phyloP scores from a whole-genome alignment of 2,113 vertebrate species.

The Scortum barcoo region DNA sequence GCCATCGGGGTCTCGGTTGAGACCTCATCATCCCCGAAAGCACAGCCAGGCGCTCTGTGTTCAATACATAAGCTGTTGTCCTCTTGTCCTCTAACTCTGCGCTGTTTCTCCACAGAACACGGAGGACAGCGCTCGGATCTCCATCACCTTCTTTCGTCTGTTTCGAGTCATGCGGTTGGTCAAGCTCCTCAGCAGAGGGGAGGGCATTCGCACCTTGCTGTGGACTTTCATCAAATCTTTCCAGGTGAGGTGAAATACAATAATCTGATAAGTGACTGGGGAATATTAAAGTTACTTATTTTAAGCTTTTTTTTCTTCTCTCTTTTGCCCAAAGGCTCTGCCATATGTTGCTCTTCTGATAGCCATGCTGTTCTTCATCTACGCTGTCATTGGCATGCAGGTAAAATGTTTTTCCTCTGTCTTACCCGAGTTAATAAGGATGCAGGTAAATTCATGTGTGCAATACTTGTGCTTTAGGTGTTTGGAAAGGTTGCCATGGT shows the following conservation, averaged over 20 bases:
- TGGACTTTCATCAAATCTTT: slow-evolving; percentile 99
- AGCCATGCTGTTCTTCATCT: slow-evolving; percentile 99
- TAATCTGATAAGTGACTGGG: not conserved
- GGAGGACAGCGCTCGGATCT: slow-evolving; percentile 97
- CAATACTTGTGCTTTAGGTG: slow-evolving; percentile 83
- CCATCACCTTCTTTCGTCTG: slow-evolving; percentile 99
- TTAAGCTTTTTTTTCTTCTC: slow-evolving; percentile 11
- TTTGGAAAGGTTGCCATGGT: slow-evolving; percentile 99
- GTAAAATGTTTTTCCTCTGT: slow-evolving; percentile 72
- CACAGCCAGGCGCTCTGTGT: slow-evolving; percentile 74
- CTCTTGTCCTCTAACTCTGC: slow-evolving; percentile 79
- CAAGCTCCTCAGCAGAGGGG: slow-evolving; percentile 97
- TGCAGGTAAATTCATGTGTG: not conserved
- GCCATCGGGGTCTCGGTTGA: slow-evolving; percentile 41
- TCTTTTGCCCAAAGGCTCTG: slow-evolving; percentile 86
- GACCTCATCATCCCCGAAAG: slow-evolving; percentile 67
- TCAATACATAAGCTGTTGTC: not conserved
- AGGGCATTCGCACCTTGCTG: slow-evolving; percentile 96
- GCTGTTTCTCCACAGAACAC: slow-evolving; percentile 90
- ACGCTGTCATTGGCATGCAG: slow-evolving; percentile 99
- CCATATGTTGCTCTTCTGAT: slow-evolving; percentile 98
- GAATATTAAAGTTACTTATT: not conserved
- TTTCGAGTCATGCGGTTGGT: slow-evolving; percentile 99
- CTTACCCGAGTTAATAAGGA: not conserved
- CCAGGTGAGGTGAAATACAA: slow-evolving; percentile 86